Evolutionary conservation across 1,140 invertebrate genomes (phyloP), one percentile per base, ranked within the genome.

Genomic region (Lasaia peninsularis): DNA sequence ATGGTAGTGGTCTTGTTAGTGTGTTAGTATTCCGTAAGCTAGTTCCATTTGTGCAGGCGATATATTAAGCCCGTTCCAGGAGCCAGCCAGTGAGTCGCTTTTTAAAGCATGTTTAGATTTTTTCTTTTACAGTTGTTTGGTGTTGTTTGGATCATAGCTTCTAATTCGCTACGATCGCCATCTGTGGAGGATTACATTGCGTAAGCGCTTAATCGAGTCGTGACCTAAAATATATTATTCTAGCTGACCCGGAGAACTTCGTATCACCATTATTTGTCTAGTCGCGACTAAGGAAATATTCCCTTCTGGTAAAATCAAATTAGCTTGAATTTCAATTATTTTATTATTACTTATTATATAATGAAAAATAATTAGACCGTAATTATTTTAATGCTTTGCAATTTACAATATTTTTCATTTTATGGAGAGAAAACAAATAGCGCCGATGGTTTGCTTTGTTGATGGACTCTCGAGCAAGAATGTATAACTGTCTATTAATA

Each of bases 41-140:
- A 80, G 78, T 65, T 80, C 81, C 83, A 73, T 77, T 79, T 74
- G 81, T 87, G 85, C 78, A 78, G 81, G 81, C 77, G 79, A 78
- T 65, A 86, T 87, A 80, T 59, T 69, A 76, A 81, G 77, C 80
- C 81, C 71, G 73, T 81, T 84, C 76, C 78, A 64, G 71, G 81
- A 79, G 76, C 79, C 83, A 78, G 69, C 71, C 69, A 67, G 69
- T 79, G 78, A 83, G 79, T 74, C 75, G 80, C 81, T 81, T 80
- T 84, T 80, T 89, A 90, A 83, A 90, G 89, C 89, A 90, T 90
- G 84, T 88, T 90, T 83, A 90, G 79, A 77, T 90, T 90, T 85
- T 90, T 90, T 89, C 87, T 81, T 89, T 90, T 90, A 86, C 87
- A 90, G 89, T 90, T 88, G 84, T 90, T 90, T 87, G 89, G 89